Conservation (phyloP, 2,888 invertebrate species). For the Tholera decimalis region DNA sequence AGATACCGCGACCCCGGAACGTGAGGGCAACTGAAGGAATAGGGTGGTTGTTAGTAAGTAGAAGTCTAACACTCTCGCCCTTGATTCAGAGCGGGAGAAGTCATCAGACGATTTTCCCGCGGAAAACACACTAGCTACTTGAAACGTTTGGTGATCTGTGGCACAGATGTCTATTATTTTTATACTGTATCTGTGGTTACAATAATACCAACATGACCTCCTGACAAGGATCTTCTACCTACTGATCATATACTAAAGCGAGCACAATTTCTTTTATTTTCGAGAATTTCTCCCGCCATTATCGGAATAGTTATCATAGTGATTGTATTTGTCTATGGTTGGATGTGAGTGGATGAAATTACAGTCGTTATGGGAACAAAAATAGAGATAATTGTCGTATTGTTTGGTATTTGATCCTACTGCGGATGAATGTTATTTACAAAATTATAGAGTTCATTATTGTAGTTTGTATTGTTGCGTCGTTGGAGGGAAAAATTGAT, state of each 20-base stretch:
- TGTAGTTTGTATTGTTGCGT: neutral
- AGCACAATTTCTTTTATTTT: conserved; percentile 10
- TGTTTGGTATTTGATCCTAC: conserved; percentile 14
- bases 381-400: conserved; percentile 14
- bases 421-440: conserved; percentile 16
- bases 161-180: no score
- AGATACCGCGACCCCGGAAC: no score
- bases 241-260: conserved; percentile 5
- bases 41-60: no score
- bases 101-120: no score
- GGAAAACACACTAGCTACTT: no score
- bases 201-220: conserved; percentile 1
- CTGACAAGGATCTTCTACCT: neutral
- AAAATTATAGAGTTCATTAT: conserved; percentile 17
- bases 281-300: conserved; percentile 13
- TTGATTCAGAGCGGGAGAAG: no score
- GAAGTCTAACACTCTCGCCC: no score
- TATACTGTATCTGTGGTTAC: neutral
- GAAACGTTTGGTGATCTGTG: no score
- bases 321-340: conserved; percentile 23
- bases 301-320: conserved; percentile 10
- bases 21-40: no score
- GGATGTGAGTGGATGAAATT: conserved; percentile 33
- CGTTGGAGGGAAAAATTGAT: neutral
- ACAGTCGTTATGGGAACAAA: conserved; percentile 18